These are phyloP conservation scores for Corythaixoides concolor DNA, from an alignment of 2,113 vertebrate species.

Conservation along the genomic window DNA sequence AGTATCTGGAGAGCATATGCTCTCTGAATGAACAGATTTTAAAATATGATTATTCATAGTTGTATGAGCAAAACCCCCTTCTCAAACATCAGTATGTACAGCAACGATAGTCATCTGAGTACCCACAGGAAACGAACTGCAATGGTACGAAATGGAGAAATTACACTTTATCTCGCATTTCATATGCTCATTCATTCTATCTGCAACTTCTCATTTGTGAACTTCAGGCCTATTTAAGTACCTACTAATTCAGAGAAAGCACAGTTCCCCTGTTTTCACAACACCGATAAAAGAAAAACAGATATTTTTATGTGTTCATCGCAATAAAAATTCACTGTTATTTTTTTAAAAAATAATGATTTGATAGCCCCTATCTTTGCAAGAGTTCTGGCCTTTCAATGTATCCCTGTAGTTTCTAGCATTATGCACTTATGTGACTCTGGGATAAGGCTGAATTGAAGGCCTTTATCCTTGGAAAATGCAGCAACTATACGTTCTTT, in stretches of 20 bases:
- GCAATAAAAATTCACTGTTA: neutral
- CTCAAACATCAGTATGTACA: neutral
- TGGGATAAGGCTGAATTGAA: neutral
- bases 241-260: neutral
- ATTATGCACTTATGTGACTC: neutral
- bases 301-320: neutral
- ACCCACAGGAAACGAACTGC: neutral
- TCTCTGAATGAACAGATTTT: slow-evolving; percentile 20
- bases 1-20: neutral
- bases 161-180: neutral
- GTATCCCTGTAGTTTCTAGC: neutral
- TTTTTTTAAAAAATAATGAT: neutral
- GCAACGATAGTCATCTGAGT: neutral
- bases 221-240: neutral
- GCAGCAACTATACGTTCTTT: neutral
- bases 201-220: neutral
- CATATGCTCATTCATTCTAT: neutral
- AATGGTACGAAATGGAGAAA: neutral
- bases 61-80: neutral
- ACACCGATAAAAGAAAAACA: neutral
- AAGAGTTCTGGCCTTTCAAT: neutral
- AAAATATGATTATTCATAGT: neutral
- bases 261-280: neutral
- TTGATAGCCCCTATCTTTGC: neutral
- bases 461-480: neutral